Evolutionary conservation across 2,113 vertebrate species (phyloP).

Genomic region (Odocoileus virginianus): DNA sequence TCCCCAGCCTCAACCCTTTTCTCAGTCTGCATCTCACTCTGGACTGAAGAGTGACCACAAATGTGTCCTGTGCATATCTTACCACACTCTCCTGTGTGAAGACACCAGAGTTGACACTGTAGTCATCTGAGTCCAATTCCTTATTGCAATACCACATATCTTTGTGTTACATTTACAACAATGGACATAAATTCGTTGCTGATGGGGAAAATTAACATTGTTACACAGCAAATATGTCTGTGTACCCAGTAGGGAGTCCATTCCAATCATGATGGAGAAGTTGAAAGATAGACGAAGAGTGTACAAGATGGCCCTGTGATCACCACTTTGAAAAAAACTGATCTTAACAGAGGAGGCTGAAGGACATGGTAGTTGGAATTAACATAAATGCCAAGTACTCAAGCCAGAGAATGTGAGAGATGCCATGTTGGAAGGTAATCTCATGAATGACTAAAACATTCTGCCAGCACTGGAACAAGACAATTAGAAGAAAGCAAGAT

Average conservation of each 20-base stretch:
- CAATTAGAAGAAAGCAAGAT: slow-evolving; percentile 16
- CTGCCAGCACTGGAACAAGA: neutral
- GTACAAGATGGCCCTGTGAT: neutral
- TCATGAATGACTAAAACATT: neutral
- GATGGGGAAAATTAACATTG: neutral
- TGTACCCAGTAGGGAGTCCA: neutral
- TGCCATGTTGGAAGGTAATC: neutral
- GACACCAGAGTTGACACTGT: neutral
- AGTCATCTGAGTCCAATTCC: neutral
- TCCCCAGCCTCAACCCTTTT: neutral
- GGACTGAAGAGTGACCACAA: neutral
- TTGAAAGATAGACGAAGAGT: neutral
- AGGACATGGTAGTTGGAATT: neutral
- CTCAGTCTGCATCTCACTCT: neutral
- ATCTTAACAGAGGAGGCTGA: neutral
- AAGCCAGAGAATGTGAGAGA: neutral
- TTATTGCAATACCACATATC: neutral
- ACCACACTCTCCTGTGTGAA: neutral
- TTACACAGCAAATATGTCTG: neutral
- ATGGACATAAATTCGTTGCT: neutral
- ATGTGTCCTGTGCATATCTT: neutral
- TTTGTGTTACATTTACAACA: neutral
- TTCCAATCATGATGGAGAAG: neutral
- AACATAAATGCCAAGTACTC: neutral
- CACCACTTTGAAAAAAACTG: neutral